Evolutionary conservation across 2,113 vertebrate species (phyloP).

Genomic region (Erythrocercus mccallii): DNA sequence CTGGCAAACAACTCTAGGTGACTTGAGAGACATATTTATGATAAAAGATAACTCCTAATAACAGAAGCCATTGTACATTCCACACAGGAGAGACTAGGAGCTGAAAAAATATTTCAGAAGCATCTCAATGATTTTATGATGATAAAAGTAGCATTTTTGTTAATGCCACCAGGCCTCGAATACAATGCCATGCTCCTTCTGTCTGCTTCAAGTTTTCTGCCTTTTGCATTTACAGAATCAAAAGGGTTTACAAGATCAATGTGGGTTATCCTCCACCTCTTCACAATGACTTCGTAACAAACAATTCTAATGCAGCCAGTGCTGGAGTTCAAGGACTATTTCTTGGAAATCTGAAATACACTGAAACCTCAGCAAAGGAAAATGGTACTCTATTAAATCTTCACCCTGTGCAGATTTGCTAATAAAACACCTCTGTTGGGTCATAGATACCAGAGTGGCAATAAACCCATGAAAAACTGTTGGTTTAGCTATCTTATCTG

Average conservation of each 20-base stretch:
- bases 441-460: not conserved
- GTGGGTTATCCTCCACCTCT: not conserved
- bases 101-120: not conserved
- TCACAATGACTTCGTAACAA: not conserved
- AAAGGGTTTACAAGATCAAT: not conserved
- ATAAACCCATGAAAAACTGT: not conserved
- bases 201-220: not conserved
- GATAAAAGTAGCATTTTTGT: not conserved
- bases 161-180: not conserved
- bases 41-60: not conserved
- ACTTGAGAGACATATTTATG: not conserved
- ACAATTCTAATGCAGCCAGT: not conserved
- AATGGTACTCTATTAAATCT: not conserved
- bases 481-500: not conserved
- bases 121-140: not conserved
- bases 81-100: not conserved
- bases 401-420: not conserved
- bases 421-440: not conserved
- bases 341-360: not conserved
- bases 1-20: not conserved
- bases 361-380: not conserved
- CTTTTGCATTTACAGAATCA: not conserved
- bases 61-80: not conserved
- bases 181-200: not conserved
- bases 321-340: not conserved